Evolutionary conservation across 2,113 vertebrate genomes (phyloP).

Genomic region (Ahaetulla prasina): DNA sequence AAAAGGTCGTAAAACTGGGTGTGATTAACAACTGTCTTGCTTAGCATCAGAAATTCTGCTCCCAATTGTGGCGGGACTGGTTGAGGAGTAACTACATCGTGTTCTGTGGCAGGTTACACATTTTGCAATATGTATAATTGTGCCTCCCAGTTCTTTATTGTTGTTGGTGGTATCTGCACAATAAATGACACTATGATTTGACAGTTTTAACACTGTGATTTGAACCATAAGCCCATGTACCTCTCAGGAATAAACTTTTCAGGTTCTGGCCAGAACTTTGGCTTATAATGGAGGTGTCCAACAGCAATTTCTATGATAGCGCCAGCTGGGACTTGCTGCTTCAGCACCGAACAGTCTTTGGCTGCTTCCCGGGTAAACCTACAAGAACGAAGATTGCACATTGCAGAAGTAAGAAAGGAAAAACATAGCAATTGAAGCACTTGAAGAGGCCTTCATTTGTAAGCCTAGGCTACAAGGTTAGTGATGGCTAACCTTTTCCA

Average conservation of each 20-base stretch:
- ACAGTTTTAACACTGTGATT: not conserved
- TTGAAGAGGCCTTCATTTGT: not conserved
- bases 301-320: constrained; percentile 78
- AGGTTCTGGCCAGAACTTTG: constrained; percentile 82
- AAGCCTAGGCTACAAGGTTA: not conserved
- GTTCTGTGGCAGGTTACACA: not conserved
- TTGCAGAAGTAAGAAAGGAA: constrained; percentile 1
- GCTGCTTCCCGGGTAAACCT: constrained; percentile 83
- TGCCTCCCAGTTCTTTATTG: not conserved
- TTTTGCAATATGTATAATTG: not conserved
- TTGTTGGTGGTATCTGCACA: not conserved
- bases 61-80: not conserved
- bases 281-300: constrained; percentile 83
- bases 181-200: not conserved
- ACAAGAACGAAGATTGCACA: not conserved
- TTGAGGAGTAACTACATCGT: not conserved
- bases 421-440: constrained; percentile 4
- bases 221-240: constrained; percentile 53
- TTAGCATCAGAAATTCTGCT: not conserved
- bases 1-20: not conserved
- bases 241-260: constrained; percentile 89
- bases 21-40: not conserved
- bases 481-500: no score
- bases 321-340: constrained; percentile 80
- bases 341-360: constrained; percentile 77